Evolutionary conservation across 2,113 vertebrate genomes (phyloP).

Genomic region (Ochotona curzoniae): DNA sequence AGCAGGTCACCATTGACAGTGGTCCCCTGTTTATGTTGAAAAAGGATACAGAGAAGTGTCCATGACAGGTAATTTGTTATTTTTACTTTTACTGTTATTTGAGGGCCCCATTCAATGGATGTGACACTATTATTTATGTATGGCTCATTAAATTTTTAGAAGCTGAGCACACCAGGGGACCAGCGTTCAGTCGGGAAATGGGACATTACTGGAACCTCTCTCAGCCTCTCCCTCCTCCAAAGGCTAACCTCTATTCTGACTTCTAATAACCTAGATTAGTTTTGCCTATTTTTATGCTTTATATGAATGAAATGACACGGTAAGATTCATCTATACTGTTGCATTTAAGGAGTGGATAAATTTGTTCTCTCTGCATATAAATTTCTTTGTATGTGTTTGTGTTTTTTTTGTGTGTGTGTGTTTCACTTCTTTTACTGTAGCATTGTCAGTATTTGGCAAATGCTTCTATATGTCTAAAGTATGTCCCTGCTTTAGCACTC

Average conservation of each 20-base stretch:
- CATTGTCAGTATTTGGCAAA: background rate
- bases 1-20: background rate
- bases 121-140: background rate
- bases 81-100: conserved; percentile 31
- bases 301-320: background rate
- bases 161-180: background rate
- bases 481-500: background rate
- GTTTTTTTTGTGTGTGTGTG: too few species aligned
- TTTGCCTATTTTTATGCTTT: background rate
- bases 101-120: conserved; percentile 34
- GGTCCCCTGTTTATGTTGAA: too few species aligned
- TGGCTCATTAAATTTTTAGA: conserved; percentile 26
- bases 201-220: background rate
- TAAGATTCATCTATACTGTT: background rate
- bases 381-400: background rate
- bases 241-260: background rate
- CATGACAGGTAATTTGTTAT: background rate
- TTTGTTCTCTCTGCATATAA: background rate
- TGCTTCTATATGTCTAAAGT: background rate
- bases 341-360: background rate
- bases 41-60: background rate
- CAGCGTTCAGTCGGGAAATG: background rate
- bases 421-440: background rate
- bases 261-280: background rate
- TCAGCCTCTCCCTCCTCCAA: background rate